These are phyloP conservation scores for Holacanthus passer DNA, from an alignment of 2,113 vertebrate genomes.

Conservation along the genomic window DNA sequence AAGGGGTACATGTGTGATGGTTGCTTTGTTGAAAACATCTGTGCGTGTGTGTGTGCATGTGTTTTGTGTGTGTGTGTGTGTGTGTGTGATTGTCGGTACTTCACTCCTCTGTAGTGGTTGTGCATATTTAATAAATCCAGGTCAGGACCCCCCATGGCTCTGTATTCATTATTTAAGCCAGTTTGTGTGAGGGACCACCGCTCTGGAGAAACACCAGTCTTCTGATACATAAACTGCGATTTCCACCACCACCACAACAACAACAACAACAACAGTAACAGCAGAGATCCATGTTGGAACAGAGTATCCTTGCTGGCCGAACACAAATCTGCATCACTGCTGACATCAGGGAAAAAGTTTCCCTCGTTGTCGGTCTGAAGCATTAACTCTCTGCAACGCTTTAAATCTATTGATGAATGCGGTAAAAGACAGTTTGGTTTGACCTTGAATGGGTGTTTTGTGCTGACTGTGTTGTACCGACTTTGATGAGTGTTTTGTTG, in stretches of 20 bases:
- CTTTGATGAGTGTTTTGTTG: background rate
- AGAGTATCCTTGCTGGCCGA: background rate
- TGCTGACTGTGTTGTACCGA: background rate
- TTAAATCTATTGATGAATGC: conserved; percentile 1
- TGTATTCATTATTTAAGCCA: conserved; percentile 75
- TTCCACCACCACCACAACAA: conserved; percentile 7
- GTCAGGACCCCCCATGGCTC: conserved; percentile 65
- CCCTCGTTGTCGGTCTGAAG: conserved; percentile 17
- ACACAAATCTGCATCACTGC: background rate
- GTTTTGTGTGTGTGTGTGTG: conserved; percentile 21
- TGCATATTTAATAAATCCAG: conserved; percentile 80
- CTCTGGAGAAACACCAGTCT: conserved; percentile 30
- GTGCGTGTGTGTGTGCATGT: conserved; percentile 28
- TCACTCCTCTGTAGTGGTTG: conserved; percentile 57
- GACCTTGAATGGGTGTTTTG: background rate
- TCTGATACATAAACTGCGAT: conserved; percentile 51
- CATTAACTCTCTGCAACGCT: conserved; percentile 15
- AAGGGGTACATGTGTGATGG: background rate
- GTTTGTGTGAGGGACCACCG: conserved; percentile 45
- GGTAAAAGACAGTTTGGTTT: background rate
- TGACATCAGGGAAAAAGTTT: conserved; percentile 22
- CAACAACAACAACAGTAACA: background rate
- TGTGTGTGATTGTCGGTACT: conserved; percentile 33
- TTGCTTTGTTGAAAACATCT: conserved; percentile 8
- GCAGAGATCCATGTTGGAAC: background rate